These are phyloP conservation scores for Hippoglossus hippoglossus DNA, from an alignment of 2,797 vertebrate genomes.

Conservation along the genomic window DNA sequence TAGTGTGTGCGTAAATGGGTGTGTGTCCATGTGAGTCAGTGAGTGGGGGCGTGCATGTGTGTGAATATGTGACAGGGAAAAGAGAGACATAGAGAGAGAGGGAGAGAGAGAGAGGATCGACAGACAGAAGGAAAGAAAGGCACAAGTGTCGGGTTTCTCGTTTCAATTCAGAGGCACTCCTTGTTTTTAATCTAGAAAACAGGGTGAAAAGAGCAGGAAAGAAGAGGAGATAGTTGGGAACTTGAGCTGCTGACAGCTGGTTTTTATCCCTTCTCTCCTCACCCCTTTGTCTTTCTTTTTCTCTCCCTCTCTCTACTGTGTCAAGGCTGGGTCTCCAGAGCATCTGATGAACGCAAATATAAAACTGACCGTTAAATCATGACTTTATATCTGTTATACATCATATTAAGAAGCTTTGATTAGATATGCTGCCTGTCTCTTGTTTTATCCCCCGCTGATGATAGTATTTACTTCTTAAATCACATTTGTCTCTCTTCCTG, in stretches of 20 bases:
- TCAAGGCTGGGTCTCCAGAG: slow-evolving; percentile 2
- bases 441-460: slow-evolving; percentile 8
- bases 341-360: slow-evolving; percentile 3
- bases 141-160: slow-evolving; percentile 70
- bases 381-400: slow-evolving; percentile 13
- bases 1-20: slow-evolving; percentile 34
- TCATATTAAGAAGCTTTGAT: not conserved
- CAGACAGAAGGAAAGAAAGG: slow-evolving; percentile 63
- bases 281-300: slow-evolving; percentile 20
- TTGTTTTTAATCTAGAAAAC: slow-evolving; percentile 76
- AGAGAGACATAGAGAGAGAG: slow-evolving; percentile 24
- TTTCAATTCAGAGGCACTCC: slow-evolving; percentile 71
- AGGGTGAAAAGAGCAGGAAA: slow-evolving; percentile 72
- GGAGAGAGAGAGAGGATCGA: slow-evolving; percentile 32
- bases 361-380: slow-evolving; percentile 1
- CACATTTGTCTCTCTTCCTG: slow-evolving; percentile 68
- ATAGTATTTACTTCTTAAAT: slow-evolving; percentile 49
- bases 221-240: slow-evolving; percentile 67
- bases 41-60: slow-evolving; percentile 40
- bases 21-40: slow-evolving; percentile 54
- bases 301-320: slow-evolving; percentile 8
- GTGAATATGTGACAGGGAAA: slow-evolving; percentile 35
- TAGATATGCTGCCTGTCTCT: slow-evolving; percentile 8
- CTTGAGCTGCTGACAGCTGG: slow-evolving; percentile 70
- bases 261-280: slow-evolving; percentile 60